phyloP scores from a whole-genome alignment of 2,888 invertebrate species.

The Glomeris marginata region DNA sequence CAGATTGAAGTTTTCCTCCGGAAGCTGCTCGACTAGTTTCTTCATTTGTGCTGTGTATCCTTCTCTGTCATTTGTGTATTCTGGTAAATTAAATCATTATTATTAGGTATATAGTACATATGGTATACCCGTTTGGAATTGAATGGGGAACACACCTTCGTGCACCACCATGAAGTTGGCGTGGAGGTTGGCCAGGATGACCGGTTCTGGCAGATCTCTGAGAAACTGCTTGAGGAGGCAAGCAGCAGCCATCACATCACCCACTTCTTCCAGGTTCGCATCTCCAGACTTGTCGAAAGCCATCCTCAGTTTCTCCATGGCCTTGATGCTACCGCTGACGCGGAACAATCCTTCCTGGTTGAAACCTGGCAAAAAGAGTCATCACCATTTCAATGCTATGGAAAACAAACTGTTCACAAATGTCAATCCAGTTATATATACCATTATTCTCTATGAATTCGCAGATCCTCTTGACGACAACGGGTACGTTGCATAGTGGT shows the following conservation, averaged over 20 bases:
- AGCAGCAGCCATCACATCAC: slow-evolving; percentile 40
- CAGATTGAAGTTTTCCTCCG: slow-evolving; percentile 27
- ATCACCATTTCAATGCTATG: neutral
- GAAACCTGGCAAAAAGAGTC: slow-evolving; percentile 26
- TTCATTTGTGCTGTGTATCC: slow-evolving; percentile 21
- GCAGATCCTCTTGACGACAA: slow-evolving; percentile 32
- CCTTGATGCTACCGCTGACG: slow-evolving; percentile 37
- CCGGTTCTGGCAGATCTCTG: slow-evolving; percentile 38
- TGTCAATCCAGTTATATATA: too few relatives aligned
- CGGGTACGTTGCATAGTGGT: slow-evolving; percentile 27
- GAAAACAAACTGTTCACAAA: neutral
- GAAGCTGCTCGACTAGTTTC: slow-evolving; percentile 25
- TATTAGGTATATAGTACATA: too few relatives aligned
- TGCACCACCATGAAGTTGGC: slow-evolving; percentile 27
- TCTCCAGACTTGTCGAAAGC: slow-evolving; percentile 40
- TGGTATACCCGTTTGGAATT: too few relatives aligned
- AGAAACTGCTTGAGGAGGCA: slow-evolving; percentile 41
- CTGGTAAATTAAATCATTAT: slow-evolving; percentile 3
- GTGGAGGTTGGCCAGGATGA: slow-evolving; percentile 33
- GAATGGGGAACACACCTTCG: too few relatives aligned
- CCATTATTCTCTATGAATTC: slow-evolving; percentile 34
- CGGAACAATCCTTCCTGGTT: slow-evolving; percentile 38
- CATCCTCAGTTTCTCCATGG: slow-evolving; percentile 36
- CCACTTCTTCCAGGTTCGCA: slow-evolving; percentile 37
- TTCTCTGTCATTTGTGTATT: slow-evolving; percentile 16